Base-by-base conservation (phyloP, 1,140 invertebrate genomes). In the Aradophagus sp. region DNA sequence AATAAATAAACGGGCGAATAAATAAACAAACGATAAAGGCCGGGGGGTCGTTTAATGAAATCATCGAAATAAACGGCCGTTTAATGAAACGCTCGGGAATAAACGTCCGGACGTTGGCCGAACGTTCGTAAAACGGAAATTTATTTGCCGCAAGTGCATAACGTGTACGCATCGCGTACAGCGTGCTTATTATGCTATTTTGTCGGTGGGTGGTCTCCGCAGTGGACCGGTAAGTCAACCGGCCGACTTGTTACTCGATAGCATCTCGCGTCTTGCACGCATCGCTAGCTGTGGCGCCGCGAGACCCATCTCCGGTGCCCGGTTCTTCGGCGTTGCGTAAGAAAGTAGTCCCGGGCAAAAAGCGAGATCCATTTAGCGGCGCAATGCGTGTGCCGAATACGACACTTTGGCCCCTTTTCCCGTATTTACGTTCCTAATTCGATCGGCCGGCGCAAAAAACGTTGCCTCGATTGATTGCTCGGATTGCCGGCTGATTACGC, bases 161-260 rank as follows among this genome's bases (percentile, higher is more conserved):
- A 75, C 74, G 69, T 73, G 70, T 79, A 80, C 69, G 73, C 61
- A 71, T 74, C 66, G 75, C 75, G 79, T 82, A 78, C 77, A 63
- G 67, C 78, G 77, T 80, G 79, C 80, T 81, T 80, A 82, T 82
- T 73, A 73, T 73, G 63, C 70, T 81, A 81, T 82, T 82, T 81
- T 77, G 77, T 74, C 76, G 75, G 80, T 82, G 80, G 80, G 80
- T 82, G 80, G 80, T 82, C 65, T 69, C 78, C 62, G 53, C 73
- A 73, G 76, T 77, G 76, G 77, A 81, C 77, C 75, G 70, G 77
- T 78, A 76, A 76, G 76, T 73, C 70, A 73, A 73, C 58, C 70
- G 70, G 70, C 67, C 70, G 78, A 78, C 78, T 77, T 73, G 78
- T 77, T 80, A 79, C 72, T 77, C 76, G 79, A 80, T 80, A 80